These are phyloP conservation scores for Rhincodon typus DNA, from an alignment of 2,797 vertebrate species.

Conservation along the genomic window DNA sequence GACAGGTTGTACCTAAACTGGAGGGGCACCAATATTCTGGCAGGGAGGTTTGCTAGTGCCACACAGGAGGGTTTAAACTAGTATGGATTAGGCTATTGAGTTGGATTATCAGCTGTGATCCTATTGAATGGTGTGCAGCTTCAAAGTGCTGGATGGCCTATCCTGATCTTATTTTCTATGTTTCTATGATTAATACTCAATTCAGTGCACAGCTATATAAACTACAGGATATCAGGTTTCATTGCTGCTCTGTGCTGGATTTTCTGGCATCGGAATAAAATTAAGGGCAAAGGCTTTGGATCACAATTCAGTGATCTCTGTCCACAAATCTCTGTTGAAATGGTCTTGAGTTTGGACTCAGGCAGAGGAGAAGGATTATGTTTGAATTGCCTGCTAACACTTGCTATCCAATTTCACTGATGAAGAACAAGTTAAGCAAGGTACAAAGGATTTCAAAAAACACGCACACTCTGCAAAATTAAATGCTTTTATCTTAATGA, in stretches of 20 bases:
- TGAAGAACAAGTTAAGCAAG: not conserved
- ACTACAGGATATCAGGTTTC: not conserved
- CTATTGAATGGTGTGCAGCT: too few relatives aligned
- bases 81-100: too few relatives aligned
- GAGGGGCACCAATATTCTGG: too few relatives aligned
- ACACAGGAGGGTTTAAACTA: too few relatives aligned
- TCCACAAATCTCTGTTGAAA: not conserved
- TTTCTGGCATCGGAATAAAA: not conserved
- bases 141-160: too few relatives aligned
- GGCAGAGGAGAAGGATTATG: not conserved
- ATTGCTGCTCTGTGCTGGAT: not conserved
- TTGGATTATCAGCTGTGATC: not conserved
- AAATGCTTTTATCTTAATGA: not conserved
- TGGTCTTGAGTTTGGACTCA: not conserved
- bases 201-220: not conserved
- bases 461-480: not conserved
- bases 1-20: too few relatives aligned
- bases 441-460: not conserved
- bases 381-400: not conserved
- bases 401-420: not conserved
- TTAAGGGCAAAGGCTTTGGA: too few relatives aligned
- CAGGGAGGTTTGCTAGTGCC: too few relatives aligned
- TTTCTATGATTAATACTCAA: too few relatives aligned
- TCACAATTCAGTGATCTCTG: not conserved
- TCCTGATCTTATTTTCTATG: too few relatives aligned